Percentiles rank a stretch among this genome's conserved stretches.
Evolutionary conservation across 53 echinoderm and acorn worm species (phyloP).

Genomic region (Echinometra lucunter): DNA sequence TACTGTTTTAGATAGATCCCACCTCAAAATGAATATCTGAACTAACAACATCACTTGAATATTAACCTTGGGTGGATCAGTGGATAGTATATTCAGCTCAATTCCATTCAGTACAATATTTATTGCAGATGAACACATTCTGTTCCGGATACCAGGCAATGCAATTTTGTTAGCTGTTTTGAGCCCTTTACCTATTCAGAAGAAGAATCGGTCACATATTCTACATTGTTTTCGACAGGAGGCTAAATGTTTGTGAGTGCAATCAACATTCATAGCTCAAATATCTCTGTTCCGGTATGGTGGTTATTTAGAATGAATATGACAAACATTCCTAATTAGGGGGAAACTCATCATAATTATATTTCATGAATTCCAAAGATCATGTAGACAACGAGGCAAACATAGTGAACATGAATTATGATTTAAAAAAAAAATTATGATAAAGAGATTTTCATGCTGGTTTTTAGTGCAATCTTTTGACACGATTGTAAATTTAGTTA

Average conservation of each 20-base stretch:
- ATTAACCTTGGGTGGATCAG: background rate
- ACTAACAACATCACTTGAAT: background rate
- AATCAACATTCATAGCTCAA: background rate
- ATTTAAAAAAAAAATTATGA: background rate
- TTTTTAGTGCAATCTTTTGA: background rate
- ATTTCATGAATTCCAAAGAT: background rate
- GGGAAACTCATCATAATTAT: background rate
- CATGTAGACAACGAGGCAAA: background rate
- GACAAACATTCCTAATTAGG: background rate
- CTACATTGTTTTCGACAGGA: background rate
- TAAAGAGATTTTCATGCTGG: background rate
- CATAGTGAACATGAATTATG: background rate
- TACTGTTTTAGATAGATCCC: background rate
- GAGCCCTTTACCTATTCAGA: background rate
- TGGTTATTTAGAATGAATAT: background rate
- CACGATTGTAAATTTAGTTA: too few relatives aligned
- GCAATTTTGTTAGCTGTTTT: background rate
- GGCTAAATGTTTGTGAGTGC: background rate
- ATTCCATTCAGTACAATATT: too few relatives aligned
- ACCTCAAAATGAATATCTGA: background rate
- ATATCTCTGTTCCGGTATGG: background rate
- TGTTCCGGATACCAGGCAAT: background rate
- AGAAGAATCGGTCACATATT: constrained; percentile 15
- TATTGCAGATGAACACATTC: too few relatives aligned
- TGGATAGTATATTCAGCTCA: background rate